phyloP scores from a whole-genome alignment of 2,113 vertebrate genomes.

The Xiphophorus maculatus region DNA sequence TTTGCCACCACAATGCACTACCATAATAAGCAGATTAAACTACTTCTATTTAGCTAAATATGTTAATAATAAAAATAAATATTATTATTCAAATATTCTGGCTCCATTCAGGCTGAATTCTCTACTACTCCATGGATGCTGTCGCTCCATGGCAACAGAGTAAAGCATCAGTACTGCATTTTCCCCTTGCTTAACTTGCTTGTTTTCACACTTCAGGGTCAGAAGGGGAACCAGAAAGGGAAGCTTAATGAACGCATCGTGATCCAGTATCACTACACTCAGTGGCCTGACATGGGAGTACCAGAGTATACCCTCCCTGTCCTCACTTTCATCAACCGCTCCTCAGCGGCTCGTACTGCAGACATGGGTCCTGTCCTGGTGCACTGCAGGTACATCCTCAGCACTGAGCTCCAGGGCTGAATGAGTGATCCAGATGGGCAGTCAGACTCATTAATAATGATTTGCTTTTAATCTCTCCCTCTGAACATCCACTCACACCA shows the following conservation, averaged over 20 bases:
- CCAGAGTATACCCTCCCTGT: slow-evolving; percentile 96
- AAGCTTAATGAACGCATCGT: slow-evolving; percentile 90
- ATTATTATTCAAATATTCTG: too few relatives aligned
- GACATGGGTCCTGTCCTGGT: slow-evolving; percentile 94
- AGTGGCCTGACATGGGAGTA: slow-evolving; percentile 99
- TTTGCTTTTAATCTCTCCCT: slow-evolving; percentile 28
- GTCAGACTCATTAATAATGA: slow-evolving; percentile 24
- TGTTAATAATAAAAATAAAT: too few relatives aligned
- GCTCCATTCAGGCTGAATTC: too few relatives aligned
- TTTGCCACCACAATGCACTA: too few relatives aligned
- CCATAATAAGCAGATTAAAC: too few relatives aligned
- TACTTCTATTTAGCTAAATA: too few relatives aligned
- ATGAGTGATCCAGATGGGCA: slow-evolving; percentile 21
- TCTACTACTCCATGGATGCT: neutral
- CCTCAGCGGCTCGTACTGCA: slow-evolving; percentile 84
- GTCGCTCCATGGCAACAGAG: neutral
- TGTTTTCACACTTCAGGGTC: slow-evolving; percentile 78
- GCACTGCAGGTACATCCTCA: slow-evolving; percentile 91
- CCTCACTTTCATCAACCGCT: slow-evolving; percentile 95
- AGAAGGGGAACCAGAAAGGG: slow-evolving; percentile 92
- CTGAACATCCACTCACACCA: slow-evolving; percentile 33
- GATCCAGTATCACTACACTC: slow-evolving; percentile 97
- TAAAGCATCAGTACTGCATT: neutral
- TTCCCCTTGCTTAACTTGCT: neutral
- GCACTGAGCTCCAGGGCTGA: slow-evolving; percentile 6